These are phyloP conservation scores for Actenoides lindsayi DNA, from an alignment of 2,113 vertebrate species.

Conservation along the genomic window DNA sequence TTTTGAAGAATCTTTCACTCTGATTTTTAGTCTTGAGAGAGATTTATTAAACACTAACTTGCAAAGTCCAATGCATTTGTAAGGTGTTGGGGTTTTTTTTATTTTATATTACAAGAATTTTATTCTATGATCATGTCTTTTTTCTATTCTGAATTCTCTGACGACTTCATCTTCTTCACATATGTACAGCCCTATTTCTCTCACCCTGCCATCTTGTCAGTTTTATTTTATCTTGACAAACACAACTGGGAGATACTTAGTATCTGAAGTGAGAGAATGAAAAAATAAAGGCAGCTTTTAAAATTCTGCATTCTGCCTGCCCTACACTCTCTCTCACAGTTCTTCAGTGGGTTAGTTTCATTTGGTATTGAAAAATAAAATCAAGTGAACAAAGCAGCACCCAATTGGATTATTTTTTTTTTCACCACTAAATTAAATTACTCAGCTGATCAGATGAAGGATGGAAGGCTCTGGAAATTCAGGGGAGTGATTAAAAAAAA, in stretches of 20 bases:
- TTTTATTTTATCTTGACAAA: constrained; percentile 30
- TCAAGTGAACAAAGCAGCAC: constrained; percentile 1
- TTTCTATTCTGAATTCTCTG: neutral
- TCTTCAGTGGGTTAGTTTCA: constrained; percentile 8
- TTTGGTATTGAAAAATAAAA: constrained; percentile 23
- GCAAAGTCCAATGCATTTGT: neutral
- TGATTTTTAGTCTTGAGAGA: neutral
- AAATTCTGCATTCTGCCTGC: neutral
- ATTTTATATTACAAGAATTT: neutral
- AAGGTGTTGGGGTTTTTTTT: fast-evolving
- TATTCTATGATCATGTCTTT: neutral
- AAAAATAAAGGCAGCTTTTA: constrained; percentile 28
- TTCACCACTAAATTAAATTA: neutral
- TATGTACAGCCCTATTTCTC: neutral
- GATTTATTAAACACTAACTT: neutral
- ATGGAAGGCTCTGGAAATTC: neutral
- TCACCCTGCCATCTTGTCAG: neutral
- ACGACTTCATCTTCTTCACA: neutral
- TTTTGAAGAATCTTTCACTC: neutral
- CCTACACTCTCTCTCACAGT: neutral
- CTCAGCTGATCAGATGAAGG: neutral
- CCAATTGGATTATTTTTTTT: neutral
- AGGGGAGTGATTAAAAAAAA: neutral
- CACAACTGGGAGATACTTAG: neutral
- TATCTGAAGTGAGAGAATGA: neutral